Base-by-base conservation (phyloP, 1,140 invertebrate genomes). In the Drosophila kurseongensis region DNA sequence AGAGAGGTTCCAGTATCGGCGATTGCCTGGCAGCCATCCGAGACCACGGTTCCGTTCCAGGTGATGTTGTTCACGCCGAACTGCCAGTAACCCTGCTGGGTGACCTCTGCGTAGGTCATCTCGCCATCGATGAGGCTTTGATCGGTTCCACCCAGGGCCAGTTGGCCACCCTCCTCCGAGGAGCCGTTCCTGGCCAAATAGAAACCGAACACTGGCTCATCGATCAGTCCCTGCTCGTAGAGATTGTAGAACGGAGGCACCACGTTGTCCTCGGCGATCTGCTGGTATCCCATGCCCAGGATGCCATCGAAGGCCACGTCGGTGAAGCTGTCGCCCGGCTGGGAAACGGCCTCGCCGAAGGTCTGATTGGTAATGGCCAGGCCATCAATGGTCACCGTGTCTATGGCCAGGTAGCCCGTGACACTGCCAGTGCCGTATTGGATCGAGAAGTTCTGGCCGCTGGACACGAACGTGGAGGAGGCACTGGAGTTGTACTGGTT, bases 231-330 rank as follows among this genome's bases (percentile, higher is more conserved):
- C 93, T 99, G 97, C 8, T 95, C 93, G 27, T 98, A 94, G 96
- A 99, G 98, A 85, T 97, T 97, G 92, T 99, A 95, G 93, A 99
- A 99, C 5, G 99, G 97, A 0, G 98, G 98, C 32, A 94, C 93
- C 18, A 99, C 97, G 59, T 95, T 94, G 93, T 99, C 97, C 76
- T 97, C 98, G 57, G 98, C 94, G 88, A 99, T 99, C 32, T 93
- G 94, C 63, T 94, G 93, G 92, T 97, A 99, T 2, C 94, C 98
- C 95, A 99, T 95, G 74, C 98, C 98, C 44, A 99, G 94, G 81
- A 99, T 98, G 65, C 99, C 98, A 92, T 99, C 98, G 93, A 99
- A 99, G 92, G 98, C 98, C 50, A 97, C 98, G 69, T 97, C 97
- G 5, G 98, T 96, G 93, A 99, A 99, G 38, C 95, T 94, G 40